Percentiles rank a stretch among this genome's conserved stretches.
Evolutionary conservation across 2,888 invertebrate species (phyloP).

Genomic region (Chalcosyrphus nemorum): DNA sequence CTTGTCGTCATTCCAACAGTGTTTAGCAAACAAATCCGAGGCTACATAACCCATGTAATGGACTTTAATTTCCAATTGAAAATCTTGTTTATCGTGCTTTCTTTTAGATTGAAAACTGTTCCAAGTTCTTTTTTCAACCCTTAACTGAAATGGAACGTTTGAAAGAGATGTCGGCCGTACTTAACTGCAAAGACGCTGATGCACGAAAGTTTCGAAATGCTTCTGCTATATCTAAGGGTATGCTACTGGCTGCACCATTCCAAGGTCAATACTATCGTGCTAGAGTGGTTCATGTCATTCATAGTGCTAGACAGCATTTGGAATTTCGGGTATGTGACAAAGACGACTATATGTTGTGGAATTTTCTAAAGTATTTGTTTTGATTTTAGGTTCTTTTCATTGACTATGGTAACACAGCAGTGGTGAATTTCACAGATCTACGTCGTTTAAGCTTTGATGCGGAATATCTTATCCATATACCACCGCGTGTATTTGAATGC

Average conservation of each 20-base stretch:
- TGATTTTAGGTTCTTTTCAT: conserved; percentile 87
- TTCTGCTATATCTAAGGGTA: conserved; percentile 81
- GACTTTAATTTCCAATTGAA: neutral
- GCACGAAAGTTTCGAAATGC: conserved; percentile 75
- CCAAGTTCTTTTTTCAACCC: conserved; percentile 81
- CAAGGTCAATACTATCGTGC: conserved; percentile 84
- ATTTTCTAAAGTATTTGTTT: neutral
- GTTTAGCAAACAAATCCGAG: conserved; percentile 82
- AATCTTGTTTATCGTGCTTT: conserved; percentile 11
- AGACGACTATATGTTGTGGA: neutral
- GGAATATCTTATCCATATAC: conserved; percentile 77
- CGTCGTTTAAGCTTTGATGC: conserved; percentile 79
- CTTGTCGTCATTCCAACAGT: conserved; percentile 85
- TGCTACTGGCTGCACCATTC: conserved; percentile 85
- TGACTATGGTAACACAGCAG: conserved; percentile 88
- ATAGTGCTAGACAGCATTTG: conserved; percentile 73
- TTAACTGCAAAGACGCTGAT: conserved; percentile 80
- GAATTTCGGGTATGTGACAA: conserved; percentile 75
- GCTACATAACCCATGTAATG: conserved; percentile 84
- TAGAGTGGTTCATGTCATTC: conserved; percentile 82
- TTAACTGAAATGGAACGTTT: conserved; percentile 76
- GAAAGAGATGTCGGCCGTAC: conserved; percentile 78
- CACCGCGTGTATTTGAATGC: conserved; percentile 88
- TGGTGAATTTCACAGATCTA: conserved; percentile 82
- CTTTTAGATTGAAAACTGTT: conserved; percentile 78